A percentile compares a stretch with the other conserved stretches of the same genome.
phyloP scores from a whole-genome alignment of 2,797 vertebrate species.

The Harpagifer antarcticus region DNA sequence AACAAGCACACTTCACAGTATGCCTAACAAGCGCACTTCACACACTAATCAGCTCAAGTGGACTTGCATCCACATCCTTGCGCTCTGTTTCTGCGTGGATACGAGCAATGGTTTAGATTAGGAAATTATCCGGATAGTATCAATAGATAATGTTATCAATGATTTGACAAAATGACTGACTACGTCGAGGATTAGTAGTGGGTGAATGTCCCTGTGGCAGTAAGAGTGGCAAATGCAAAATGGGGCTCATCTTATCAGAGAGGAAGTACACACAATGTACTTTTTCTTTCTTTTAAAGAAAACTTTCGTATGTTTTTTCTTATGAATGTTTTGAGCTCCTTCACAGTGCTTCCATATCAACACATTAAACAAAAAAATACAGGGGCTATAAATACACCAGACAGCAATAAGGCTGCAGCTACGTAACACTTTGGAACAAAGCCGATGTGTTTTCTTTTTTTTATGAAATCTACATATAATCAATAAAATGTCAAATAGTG shows the following conservation, averaged over 20 bases:
- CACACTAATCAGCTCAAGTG: slow-evolving; percentile 78
- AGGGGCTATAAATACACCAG: not conserved
- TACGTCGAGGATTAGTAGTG: not conserved
- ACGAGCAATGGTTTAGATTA: slow-evolving; percentile 35
- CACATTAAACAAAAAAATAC: slow-evolving; percentile 2
- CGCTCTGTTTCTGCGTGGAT: slow-evolving; percentile 29
- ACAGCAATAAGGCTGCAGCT: not conserved
- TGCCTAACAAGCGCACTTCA: slow-evolving; percentile 77
- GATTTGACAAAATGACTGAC: slow-evolving; percentile 28
- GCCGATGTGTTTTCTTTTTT: not conserved
- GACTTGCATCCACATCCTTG: slow-evolving; percentile 61
- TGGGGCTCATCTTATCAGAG: slow-evolving; percentile 12
- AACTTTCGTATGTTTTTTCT: slow-evolving; percentile 68
- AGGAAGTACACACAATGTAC: slow-evolving; percentile 25
- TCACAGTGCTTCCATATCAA: not conserved
- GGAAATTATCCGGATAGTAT: slow-evolving; percentile 53
- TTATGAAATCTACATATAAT: not conserved
- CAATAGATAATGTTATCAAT: slow-evolving; percentile 43
- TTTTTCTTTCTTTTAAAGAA: slow-evolving; percentile 35
- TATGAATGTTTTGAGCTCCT: slow-evolving; percentile 61
- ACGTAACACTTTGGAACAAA: not conserved
- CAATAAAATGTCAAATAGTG: not conserved
- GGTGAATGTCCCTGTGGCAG: slow-evolving; percentile 17
- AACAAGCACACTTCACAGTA: slow-evolving; percentile 76
- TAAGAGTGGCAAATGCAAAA: slow-evolving; percentile 31